Conservation (phyloP, 2,113 vertebrate species). For the Butorides virescens region DNA sequence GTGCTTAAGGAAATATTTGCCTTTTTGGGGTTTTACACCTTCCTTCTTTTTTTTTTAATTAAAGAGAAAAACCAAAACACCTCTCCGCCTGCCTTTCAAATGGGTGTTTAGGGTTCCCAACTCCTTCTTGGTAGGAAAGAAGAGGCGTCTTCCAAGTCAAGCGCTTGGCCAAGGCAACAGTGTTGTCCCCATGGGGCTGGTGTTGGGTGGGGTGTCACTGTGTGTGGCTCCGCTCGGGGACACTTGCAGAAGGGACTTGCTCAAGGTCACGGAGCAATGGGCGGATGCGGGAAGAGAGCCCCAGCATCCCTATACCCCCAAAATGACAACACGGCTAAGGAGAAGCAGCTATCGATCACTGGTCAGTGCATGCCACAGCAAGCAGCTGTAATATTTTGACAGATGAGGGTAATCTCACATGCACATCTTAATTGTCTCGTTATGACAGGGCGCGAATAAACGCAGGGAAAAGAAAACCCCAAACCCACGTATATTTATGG, state of each 20-base stretch:
- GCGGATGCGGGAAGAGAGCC: background rate
- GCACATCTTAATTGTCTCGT: constrained; percentile 50
- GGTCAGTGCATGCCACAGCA: background rate
- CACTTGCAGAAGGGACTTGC: background rate
- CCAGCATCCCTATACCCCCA: background rate
- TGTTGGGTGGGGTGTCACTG: rapidly evolving
- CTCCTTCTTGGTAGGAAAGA: background rate
- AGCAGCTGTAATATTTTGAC: constrained; percentile 17
- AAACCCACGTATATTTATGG: background rate
- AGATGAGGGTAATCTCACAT: constrained; percentile 13
- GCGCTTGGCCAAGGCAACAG: background rate
- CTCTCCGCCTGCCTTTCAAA: background rate
- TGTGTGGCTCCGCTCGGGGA: background rate
- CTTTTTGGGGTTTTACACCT: background rate
- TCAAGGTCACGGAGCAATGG: background rate
- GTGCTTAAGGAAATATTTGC: background rate
- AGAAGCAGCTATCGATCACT: background rate
- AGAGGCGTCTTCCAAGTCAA: background rate
- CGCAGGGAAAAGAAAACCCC: background rate
- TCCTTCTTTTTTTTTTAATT: background rate
- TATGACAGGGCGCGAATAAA: background rate
- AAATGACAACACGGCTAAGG: background rate
- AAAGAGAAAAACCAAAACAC: too few relatives aligned
- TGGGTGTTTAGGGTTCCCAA: background rate
- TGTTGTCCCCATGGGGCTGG: background rate